phyloP scores from a whole-genome alignment of 2,888 invertebrate genomes.

The Pollenia labialis region DNA sequence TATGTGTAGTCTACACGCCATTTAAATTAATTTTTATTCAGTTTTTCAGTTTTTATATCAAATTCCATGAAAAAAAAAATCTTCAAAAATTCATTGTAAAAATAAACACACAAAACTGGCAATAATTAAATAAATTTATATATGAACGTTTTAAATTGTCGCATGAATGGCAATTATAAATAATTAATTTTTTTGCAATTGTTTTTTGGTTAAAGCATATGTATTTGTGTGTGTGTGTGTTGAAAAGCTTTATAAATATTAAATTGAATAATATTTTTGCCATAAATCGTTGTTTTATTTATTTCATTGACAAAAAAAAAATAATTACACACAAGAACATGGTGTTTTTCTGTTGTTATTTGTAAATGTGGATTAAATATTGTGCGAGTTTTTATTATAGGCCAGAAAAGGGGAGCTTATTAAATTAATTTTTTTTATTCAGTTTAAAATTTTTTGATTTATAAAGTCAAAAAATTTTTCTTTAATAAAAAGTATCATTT shows the following conservation, averaged over 20 bases:
- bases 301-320: slow-evolving; percentile 25
- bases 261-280: slow-evolving; percentile 14
- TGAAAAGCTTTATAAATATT: slow-evolving; percentile 20
- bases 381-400: background rate
- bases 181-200: slow-evolving; percentile 7
- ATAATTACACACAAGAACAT: background rate
- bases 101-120: background rate
- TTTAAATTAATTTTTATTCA: slow-evolving; percentile 31
- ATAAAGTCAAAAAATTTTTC: too few relatives aligned
- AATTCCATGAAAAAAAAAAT: background rate
- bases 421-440: too few relatives aligned
- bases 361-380: slow-evolving; percentile 3
- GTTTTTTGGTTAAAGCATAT: background rate
- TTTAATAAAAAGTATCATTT: too few relatives aligned
- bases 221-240: background rate
- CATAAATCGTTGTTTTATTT: background rate
- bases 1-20: slow-evolving; percentile 40
- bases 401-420: too few relatives aligned
- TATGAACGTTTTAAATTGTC: slow-evolving; percentile 33
- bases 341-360: background rate
- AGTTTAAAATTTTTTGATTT: too few relatives aligned
- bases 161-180: slow-evolving; percentile 26
- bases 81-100: slow-evolving; percentile 1
- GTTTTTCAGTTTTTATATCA: background rate
- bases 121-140: slow-evolving; percentile 46